Evolutionary conservation across 2,113 vertebrate species (phyloP).

Genomic region (Centropus bengalensis): DNA sequence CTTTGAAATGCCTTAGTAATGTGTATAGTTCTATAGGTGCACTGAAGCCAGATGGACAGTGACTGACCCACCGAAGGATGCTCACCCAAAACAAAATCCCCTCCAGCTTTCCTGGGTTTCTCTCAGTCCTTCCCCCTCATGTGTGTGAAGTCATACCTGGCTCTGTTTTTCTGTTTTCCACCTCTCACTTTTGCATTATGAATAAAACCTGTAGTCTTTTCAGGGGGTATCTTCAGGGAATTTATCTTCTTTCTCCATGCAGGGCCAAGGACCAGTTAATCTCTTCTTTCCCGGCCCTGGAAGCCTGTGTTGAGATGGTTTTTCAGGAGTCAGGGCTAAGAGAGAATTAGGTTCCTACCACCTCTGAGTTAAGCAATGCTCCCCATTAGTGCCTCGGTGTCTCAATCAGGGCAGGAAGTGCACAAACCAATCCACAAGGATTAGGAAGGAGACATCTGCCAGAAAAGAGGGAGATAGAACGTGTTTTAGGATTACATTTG

Average conservation of each 20-base stretch:
- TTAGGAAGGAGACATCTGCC: neutral
- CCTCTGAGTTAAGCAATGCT: neutral
- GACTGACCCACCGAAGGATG: neutral
- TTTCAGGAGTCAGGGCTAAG: neutral
- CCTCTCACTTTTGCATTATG: neutral
- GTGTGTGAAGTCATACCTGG: too few species aligned
- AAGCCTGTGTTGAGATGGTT: neutral
- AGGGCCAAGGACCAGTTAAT: neutral
- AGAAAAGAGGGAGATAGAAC: neutral
- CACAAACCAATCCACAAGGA: neutral
- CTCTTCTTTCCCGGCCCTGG: neutral
- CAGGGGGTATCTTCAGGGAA: fast-evolving
- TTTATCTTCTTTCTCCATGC: neutral
- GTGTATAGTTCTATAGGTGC: neutral
- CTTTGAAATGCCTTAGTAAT: neutral
- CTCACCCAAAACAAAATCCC: neutral
- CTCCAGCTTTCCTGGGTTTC: neutral
- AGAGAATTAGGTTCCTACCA: neutral
- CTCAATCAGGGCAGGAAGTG: neutral
- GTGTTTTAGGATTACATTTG: constrained; percentile 9
- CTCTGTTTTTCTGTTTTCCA: neutral
- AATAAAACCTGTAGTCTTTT: neutral
- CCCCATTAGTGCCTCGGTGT: neutral
- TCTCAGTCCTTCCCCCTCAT: neutral
- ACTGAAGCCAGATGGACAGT: neutral